These are phyloP conservation scores for Stegophylla sp. DNA, from an alignment of 2,888 invertebrate genomes.

Conservation along the genomic window DNA sequence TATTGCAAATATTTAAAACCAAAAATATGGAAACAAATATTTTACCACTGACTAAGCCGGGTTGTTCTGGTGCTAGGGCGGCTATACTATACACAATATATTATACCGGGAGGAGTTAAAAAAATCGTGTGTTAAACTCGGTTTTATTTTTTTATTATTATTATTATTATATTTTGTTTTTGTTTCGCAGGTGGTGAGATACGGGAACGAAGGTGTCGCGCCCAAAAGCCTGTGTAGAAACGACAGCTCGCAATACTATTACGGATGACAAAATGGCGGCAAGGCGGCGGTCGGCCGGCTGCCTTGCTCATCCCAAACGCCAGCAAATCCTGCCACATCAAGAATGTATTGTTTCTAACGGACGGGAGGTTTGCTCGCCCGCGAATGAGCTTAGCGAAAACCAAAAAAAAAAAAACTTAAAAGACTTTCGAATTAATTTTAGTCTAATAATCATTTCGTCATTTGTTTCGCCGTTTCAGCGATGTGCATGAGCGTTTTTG, in stretches of 20 bases:
- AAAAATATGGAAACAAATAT: too few relatives aligned
- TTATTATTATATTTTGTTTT: not conserved
- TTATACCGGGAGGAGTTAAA: too few relatives aligned
- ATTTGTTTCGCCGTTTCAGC: slow-evolving; percentile 4
- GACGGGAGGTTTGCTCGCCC: slow-evolving; percentile 27
- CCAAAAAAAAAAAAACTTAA: too few relatives aligned
- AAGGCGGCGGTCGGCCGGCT: slow-evolving; percentile 59
- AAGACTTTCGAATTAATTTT: slow-evolving; percentile 57
- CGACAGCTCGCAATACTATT: slow-evolving; percentile 75
- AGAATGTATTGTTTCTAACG: slow-evolving; percentile 57
- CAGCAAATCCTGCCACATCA: slow-evolving; percentile 43
- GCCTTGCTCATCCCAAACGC: slow-evolving; percentile 54
- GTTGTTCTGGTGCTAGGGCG: too few relatives aligned
- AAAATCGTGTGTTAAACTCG: not conserved
- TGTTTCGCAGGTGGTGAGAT: slow-evolving; percentile 64
- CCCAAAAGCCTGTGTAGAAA: slow-evolving; percentile 73
- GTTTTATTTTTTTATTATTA: not conserved
- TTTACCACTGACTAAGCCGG: too few relatives aligned
- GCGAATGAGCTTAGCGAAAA: slow-evolving; percentile 50
- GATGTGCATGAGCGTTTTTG: not conserved
- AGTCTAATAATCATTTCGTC: slow-evolving; percentile 15
- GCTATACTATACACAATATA: too few relatives aligned
- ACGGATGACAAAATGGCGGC: slow-evolving; percentile 75
- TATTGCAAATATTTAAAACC: too few relatives aligned
- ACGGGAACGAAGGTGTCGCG: slow-evolving; percentile 65